phyloP scores from a whole-genome alignment of 2,113 vertebrate species.

The Aramus guarauna region DNA sequence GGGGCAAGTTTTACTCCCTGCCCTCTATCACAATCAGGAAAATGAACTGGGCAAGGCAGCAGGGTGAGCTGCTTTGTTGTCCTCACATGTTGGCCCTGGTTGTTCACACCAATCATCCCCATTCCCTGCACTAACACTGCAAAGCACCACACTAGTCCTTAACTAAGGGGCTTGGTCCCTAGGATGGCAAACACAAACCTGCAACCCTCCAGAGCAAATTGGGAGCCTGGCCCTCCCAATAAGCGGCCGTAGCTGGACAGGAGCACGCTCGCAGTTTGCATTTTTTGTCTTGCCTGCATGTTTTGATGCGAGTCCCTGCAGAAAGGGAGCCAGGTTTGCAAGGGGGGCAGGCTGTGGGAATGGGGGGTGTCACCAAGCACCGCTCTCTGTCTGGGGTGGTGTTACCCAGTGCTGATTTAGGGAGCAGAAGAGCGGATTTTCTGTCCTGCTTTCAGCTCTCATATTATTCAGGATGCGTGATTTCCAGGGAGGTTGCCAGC shows the following conservation, averaged over 20 bases:
- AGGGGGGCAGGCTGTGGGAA: not conserved
- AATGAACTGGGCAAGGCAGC: not conserved
- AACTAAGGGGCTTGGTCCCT: not conserved
- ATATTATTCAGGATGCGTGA: conserved; percentile 55
- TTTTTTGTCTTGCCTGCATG: not conserved
- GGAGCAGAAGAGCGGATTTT: conserved; percentile 6
- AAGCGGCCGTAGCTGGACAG: not conserved
- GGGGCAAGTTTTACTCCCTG: not conserved
- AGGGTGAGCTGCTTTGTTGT: not conserved
- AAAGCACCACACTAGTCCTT: not conserved
- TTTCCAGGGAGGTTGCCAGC: conserved; percentile 53
- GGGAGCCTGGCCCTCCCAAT: fast-evolving
- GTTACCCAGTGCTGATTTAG: not conserved
- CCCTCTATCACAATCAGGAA: not conserved
- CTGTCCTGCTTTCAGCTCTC: conserved; percentile 17
- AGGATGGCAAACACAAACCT: not conserved
- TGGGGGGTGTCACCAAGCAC: fast-evolving
- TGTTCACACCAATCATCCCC: not conserved
- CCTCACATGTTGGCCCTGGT: not conserved
- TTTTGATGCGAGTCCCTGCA: not conserved
- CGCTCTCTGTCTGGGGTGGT: not conserved
- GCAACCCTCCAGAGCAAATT: not conserved
- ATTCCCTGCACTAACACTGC: not conserved
- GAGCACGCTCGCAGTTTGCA: not conserved
- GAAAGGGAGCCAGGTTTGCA: fast-evolving